Conservation (phyloP, 2,888 invertebrate genomes). For the Germaria angustata region DNA sequence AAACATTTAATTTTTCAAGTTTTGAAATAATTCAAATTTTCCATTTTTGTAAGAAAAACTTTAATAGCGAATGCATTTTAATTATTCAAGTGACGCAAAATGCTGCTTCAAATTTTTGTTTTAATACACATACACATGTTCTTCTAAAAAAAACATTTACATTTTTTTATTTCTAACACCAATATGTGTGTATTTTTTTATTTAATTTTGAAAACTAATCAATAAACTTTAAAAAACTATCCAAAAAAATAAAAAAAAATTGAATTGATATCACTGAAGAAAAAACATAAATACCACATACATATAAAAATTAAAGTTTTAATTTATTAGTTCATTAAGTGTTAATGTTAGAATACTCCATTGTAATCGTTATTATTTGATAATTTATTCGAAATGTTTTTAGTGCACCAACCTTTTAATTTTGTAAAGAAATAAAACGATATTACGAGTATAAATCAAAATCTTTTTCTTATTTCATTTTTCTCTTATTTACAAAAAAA, state of each 20-base stretch:
- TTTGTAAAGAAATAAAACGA: conserved; percentile 33
- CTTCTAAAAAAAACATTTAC: conserved; percentile 14
- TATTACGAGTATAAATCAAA: conserved; percentile 1
- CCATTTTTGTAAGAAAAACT: no score
- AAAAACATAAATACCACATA: not conserved
- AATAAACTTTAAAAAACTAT: not conserved
- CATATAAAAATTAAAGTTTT: not conserved
- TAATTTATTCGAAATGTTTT: not conserved
- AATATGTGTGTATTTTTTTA: conserved; percentile 21
- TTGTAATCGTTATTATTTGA: not conserved
- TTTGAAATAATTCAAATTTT: no score
- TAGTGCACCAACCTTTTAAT: conserved; percentile 5
- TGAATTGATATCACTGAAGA: conserved; percentile 1
- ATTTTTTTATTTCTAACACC: conserved; percentile 5
- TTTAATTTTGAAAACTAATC: not conserved
- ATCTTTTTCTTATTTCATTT: not conserved
- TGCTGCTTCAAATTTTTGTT: not conserved
- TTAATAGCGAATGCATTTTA: no score
- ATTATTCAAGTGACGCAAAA: not conserved
- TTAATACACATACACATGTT: not conserved
- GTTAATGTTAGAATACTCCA: conserved; percentile 1
- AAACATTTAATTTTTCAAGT: no score
- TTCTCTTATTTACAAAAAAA: not conserved
- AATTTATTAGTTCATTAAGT: conserved; percentile 25
- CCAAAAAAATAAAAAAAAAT: conserved; percentile 8